A percentile compares a stretch with the other conserved stretches of the same genome.
phyloP scores from a whole-genome alignment of 1,140 invertebrate genomes.

The Drosophila insularis region DNA sequence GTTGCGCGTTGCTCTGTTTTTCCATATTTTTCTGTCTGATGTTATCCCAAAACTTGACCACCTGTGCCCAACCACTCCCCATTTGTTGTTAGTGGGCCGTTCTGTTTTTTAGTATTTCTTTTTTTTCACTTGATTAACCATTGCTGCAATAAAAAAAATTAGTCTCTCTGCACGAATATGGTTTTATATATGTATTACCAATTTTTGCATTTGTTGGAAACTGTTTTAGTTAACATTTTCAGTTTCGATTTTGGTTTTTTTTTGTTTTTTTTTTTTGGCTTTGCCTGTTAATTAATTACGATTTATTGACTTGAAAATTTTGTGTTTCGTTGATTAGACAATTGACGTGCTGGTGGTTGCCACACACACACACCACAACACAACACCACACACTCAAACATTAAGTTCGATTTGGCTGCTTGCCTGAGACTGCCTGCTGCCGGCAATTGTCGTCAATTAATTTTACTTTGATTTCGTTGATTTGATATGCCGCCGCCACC shows the following conservation, averaged over 20 bases:
- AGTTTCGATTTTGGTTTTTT: not conserved
- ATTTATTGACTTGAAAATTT: constrained; percentile 78
- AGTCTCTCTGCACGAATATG: constrained; percentile 73
- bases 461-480: constrained; percentile 75
- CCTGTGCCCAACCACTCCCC: constrained; percentile 72
- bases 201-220: constrained; percentile 41
- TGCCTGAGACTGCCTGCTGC: constrained; percentile 26
- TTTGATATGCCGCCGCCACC: constrained; percentile 63
- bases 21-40: constrained; percentile 35
- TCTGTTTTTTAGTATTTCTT: constrained; percentile 25
- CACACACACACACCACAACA: constrained; percentile 15
- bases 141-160: constrained; percentile 61
- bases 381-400: not conserved
- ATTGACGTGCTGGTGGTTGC: constrained; percentile 63
- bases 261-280: not conserved
- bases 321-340: constrained; percentile 69
- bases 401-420: constrained; percentile 36
- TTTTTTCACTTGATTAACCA: constrained; percentile 55
- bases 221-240: constrained; percentile 46
- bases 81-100: constrained; percentile 1
- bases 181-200: constrained; percentile 57
- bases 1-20: not conserved
- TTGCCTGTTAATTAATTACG: constrained; percentile 72
- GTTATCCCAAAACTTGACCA: constrained; percentile 70
- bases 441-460: constrained; percentile 79